Base-by-base conservation (phyloP, 2,113 vertebrate genomes). In the Gopherus evgoodei region DNA sequence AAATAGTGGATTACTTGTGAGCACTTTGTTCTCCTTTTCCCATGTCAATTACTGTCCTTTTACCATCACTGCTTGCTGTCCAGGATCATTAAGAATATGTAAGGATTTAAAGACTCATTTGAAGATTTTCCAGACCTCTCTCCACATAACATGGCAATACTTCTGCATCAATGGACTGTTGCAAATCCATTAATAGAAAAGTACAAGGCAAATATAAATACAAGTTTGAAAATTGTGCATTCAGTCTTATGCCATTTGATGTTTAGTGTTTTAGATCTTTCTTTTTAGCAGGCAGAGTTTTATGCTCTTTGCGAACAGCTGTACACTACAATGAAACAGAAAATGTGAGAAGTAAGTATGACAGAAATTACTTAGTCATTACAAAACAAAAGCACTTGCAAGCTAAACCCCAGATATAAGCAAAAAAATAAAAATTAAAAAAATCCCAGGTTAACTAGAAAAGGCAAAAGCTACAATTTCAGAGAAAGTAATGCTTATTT, bases 221-320 rank as follows among this genome's bases (percentile, higher is more conserved):
- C n/a, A 72, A 72, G n/a, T 72, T 72, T 72, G 65, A 72, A 72
- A 72, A n/a, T 5, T 72, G 65, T 59, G 57, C 57, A 59, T 59
- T 29, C 57, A 13, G 57, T 31, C 21, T 56, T 83, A 75, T 35
- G 29, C 12, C 16, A 80, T 80, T n/a, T 2, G 4, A 24, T n/a
- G 50, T 21, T 17, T 57, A 9, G 19, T 7, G 11, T 25, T 96
- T n/a, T 35, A 47, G 91, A 82, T 56, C 44, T n/a, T 7, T 69
- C 0, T 1, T 52, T 89, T 31, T 47, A 83, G 10, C 1, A 88
- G 0, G 2, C 16, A 88, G 12, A 27, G 25, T 53, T 44, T 90
- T 54, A 56, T 0, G 0, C 7, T 83, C 86, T 79, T 49, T 65
- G 47, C 42, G 84, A 76, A 84, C 12, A 0, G 2, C 14, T 69